Evolutionary conservation across 1,140 invertebrate genomes (phyloP).

Genomic region (Rhopalosiphum padi): DNA sequence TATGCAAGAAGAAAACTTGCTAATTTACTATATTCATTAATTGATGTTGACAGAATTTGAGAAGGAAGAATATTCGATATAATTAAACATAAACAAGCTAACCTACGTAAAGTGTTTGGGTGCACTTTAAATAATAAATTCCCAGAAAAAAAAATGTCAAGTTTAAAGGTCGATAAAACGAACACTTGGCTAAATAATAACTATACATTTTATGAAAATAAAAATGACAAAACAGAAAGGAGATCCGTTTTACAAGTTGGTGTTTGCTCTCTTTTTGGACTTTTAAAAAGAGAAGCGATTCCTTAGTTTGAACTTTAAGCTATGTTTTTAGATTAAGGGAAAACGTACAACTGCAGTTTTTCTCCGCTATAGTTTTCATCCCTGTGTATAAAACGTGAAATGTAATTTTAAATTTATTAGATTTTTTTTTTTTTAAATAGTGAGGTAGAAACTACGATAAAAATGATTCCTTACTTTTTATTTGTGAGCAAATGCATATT

Average conservation of each 20-base stretch:
- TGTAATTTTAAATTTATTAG: neutral
- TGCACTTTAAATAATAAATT: neutral
- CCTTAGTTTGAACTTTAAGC: neutral
- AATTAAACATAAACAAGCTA: neutral
- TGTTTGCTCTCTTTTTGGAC: neutral
- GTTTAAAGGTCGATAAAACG: neutral
- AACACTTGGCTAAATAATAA: neutral
- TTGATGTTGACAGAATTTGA: neutral
- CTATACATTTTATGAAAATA: neutral
- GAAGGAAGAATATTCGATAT: neutral
- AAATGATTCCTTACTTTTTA: neutral
- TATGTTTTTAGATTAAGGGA: neutral
- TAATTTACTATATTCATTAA: slow-evolving; percentile 7
- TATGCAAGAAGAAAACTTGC: neutral
- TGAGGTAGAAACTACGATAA: neutral
- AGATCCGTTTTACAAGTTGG: neutral
- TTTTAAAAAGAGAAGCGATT: neutral
- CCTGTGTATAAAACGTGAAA: neutral
- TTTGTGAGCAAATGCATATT: neutral
- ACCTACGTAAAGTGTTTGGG: neutral
- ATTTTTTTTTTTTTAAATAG: neutral
- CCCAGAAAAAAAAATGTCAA: neutral
- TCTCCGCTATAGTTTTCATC: neutral
- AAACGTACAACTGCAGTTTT: neutral
- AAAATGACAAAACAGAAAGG: neutral